Base-by-base conservation (phyloP, 2,113 vertebrate species). In the Oryzias celebensis region DNA sequence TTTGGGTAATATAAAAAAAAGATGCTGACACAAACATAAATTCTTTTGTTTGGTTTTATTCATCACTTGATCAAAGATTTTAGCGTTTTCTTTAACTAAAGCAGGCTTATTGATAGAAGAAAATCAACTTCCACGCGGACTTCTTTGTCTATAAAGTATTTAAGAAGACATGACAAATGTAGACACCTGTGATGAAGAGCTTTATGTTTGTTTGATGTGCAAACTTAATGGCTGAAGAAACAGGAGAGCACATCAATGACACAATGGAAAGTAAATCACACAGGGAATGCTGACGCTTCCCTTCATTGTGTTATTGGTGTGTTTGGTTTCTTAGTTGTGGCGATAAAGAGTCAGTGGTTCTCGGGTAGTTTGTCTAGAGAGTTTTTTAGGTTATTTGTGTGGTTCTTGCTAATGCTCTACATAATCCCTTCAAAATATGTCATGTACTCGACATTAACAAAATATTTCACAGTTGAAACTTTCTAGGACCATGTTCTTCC, bases 211-310 rank as follows among this genome's bases (percentile, higher is more conserved):
- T 71, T 17, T 48, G 61, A 45, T 47, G 52, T 5, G 48, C 20
- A 47, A 18, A 55, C 51, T 26, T 15, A 43, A 62, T 45, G 54
- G 72, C 41, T 72, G 62, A 69, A 76, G 66, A 36, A 1, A 16
- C 28, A 15, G 55, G 26, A 23, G 47, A 62, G 73, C 44, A 65
- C 65, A 52, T 28, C 75, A 57, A 64, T 78, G 83, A 82, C 42
- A 26, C 42, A 63, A 75, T 77, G 84, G 80, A 87, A 85, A 88
- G 58, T 62, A 55, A 83, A 53, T 59, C 73, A 60, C 69, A 5
- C 0, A 49, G 76, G 64, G 79, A 86, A 67, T 62, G 74, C 68
- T 53, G 62, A 56, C 69, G 60, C 66, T 81, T 67, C 48, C 31
- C 44, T 69, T 72, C 57, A 60, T 77, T 83, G 65, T 78, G 70